Evolutionary conservation across 2,113 vertebrate genomes (phyloP), one percentile per base, ranked within the genome.

Genomic region (Esox niger): DNA sequence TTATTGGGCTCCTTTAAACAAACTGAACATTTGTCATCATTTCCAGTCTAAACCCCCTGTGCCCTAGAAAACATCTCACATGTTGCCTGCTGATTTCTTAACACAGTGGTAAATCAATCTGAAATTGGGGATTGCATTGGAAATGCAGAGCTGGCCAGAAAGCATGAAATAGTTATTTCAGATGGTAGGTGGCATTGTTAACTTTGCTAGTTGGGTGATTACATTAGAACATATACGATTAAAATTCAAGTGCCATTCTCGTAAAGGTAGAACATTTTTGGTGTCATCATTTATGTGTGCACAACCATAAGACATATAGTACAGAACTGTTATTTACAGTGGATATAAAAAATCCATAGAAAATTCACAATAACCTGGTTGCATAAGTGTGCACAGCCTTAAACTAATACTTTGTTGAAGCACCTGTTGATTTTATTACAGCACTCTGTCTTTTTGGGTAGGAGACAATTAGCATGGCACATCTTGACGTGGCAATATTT

Each of bases 121-220:
- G 33, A 30, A 64, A 20, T 17, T 23, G 35, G 3, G 6, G 32
- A 33, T 57, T 55, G 31, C 30, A 63, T 31, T 17, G 55, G 27
- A 59, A 43, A 33, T 25, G 7, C 38, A 38, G n/a, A 6, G 63
- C 32, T 55, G 62, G 60, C 75, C 63, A 75, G 64, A 54, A 25
- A 49, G 68, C 69, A 56, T 75, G 65, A 65, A 69, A 81, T 82
- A 66, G n/a, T 11, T 46, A 67, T 68, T 69, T 68, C 26, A 8
- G 4, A 6, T 38, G 15, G 77, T 26, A 46, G 60, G 29, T 61
- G 56, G 9, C 54, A 71, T 58, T 69, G 60, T 69, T 62, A 49
- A 38, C 63, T 27, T 64, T 56, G 35, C 25, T 68, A 55, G 54
- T n/a, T 59, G 20, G 56, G 31, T 17, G 9, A 66, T 59, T 2